Evolutionary conservation across 2,888 invertebrate species (phyloP), one percentile per base, ranked within the genome.

Genomic region (Gortyna flavago): DNA sequence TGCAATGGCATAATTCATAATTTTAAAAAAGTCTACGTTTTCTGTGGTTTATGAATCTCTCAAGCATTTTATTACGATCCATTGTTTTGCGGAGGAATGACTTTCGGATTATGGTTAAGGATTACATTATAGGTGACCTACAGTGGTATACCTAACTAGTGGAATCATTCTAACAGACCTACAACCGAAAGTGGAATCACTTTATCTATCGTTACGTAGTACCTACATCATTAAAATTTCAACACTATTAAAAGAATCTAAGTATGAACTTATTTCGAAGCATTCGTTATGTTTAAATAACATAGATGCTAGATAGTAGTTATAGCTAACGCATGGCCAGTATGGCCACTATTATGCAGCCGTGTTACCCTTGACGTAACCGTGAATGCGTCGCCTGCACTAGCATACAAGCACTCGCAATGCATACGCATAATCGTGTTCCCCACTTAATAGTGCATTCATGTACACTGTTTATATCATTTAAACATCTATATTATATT

Each of bases 401-500:
- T 84, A 84, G 35, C 62, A 62, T 62, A 62, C 9, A 35, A 62
- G 35, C 67, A 86, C 86, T 86, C 84, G 77, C 77, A 87, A 84
- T 91, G 91, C 90, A 90, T 91, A 91, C 90, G 88, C 87, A 90
- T 87, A 90, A 89, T 90, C 89, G 77, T 89, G 88, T 88, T 87
- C 87, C 90, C 85, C 87, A 88, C 90, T 92, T 92, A 91, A 89
- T 89, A 91, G 90, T 92, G 88, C 88, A 89, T 88, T 89, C 92
- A 90, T 91, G 92, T 92, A 91, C 84, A 85, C 85, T 90, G 89
- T 92, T 92, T 92, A 93, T 92, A 92, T 91, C 90, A 90, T 90
- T 92, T 91, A 93, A 90, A 91, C 92, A 92, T 92, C 91, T 89
- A 93, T 91, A 90, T 90, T 90, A 91, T 90, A 91, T 88, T 86